A percentile compares a stretch with the other conserved stretches of the same genome.
phyloP scores from a whole-genome alignment of 2,113 vertebrate genomes.

The Ptychochromis oligacanthus region DNA sequence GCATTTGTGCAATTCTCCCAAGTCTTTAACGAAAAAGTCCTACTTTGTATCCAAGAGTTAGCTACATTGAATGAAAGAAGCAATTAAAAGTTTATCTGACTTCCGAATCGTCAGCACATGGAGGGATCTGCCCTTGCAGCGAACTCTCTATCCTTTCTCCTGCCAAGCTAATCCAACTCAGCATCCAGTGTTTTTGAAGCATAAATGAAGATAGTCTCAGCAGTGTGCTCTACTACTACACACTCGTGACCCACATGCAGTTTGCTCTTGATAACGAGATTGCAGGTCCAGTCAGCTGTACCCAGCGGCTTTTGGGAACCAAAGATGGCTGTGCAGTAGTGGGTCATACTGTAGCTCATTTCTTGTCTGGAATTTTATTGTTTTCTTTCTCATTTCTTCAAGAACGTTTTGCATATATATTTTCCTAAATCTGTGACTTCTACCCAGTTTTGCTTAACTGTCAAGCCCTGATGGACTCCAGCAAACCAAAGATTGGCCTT shows the following conservation, averaged over 20 bases:
- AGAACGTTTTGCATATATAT: conserved; percentile 36
- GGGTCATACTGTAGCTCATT: conserved; percentile 77
- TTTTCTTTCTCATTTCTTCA: conserved; percentile 47
- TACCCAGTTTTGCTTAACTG: conserved; percentile 64
- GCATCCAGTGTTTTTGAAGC: conserved; percentile 81
- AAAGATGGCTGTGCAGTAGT: conserved; percentile 83
- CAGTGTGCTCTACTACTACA: conserved; percentile 72
- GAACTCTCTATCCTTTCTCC: conserved; percentile 58
- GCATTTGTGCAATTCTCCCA: conserved; percentile 73
- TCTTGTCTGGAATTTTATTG: conserved; percentile 49
- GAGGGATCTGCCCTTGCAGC: conserved; percentile 48
- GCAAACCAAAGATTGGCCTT: conserved; percentile 99
- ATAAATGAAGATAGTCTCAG: conserved; percentile 83
- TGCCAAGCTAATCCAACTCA: conserved; percentile 74
- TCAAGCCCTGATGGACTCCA: conserved; percentile 77
- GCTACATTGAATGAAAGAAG: conserved; percentile 43
- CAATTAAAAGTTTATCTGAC: conserved; percentile 51
- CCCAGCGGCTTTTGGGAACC: conserved; percentile 77
- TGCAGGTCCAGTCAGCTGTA: conserved; percentile 61
- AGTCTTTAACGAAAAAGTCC: conserved; percentile 62
- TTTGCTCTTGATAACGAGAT: conserved; percentile 47
- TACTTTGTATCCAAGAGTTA: conserved; percentile 56
- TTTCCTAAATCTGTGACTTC: conserved; percentile 42
- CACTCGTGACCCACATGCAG: conserved; percentile 60
- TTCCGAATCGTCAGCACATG: conserved; percentile 54